Base-by-base conservation (phyloP, 2,888 invertebrate species). In the Acanthococcus lagerstroemiae region DNA sequence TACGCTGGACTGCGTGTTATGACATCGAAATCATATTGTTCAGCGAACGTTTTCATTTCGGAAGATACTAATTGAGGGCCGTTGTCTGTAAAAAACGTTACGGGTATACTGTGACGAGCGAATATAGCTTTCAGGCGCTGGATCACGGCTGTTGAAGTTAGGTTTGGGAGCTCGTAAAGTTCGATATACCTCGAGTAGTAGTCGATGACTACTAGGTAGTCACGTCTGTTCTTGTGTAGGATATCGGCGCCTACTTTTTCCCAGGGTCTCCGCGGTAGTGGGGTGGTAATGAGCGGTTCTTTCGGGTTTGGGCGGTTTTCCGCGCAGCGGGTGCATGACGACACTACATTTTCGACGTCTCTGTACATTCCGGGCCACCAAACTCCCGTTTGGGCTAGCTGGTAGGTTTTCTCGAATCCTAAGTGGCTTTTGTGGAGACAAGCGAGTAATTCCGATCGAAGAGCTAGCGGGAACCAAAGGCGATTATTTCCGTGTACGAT, bases 181-280 rank as follows among this genome's bases (percentile, higher is more conserved):
- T 66, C 66, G 1, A 56, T 22, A 27, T 57, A 66, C 22, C 57
- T 66, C 21, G 57, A 66, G 48, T 56, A 66, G 22, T 66, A 66
- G 17, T 50, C 52, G 17, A 48, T 26, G 7, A 50, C 22, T 6
- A 66, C 19, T 21, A 66, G 12, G 22, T 21, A 50, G 7, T 57
- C 30, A 1, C 15, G 24, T 12, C 46, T 30, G 19, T 46, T 9
- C 15, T 56, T 46, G 21, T 57, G 2, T 25, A 55, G 55, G 21
- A 55, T 54, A 55, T 45, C 46, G 19, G 55, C 25, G 12, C 66
- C 57, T n/a, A 57, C 2, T 21, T 55, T 25, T 21, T 56, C 26
- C 66, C 56, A 66, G 17, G 17, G 46, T 17, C 15, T 21, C 19
- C 26, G n/a, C 17, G 25, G 25, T 3, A 52, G 30, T 48, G 37